Base-by-base conservation (phyloP, 1,140 invertebrate genomes). In the Babylonia areolata region DNA sequence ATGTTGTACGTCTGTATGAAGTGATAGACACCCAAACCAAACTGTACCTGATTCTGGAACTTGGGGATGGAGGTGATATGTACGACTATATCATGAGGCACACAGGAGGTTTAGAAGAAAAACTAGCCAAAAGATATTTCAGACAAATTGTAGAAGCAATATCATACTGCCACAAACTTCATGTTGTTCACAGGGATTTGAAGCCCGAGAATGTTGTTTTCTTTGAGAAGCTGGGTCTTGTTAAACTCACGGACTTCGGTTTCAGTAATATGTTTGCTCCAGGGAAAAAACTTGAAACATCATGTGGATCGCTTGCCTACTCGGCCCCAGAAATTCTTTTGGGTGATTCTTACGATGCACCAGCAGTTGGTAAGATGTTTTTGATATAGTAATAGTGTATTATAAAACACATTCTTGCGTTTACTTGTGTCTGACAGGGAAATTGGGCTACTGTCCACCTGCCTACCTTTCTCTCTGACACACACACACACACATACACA, bases 171-270 rank as follows among this genome's bases (percentile, higher is more conserved):
- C 99, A 99, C 95, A 97, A 97, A 94, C 95, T 98, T 42, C 97
- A 98, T 93, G 97, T 98, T 28, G 97, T 98, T 35, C 97, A 98
- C 94, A 96, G 99, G 87, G 99, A 99, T 95, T 95, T 99, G 85
- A 99, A 99, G 95, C 99, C 99, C 31, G 99, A 99, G 95, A 99
- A 99, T 95, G 98, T 99, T 77, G 98, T 99, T 3, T 99, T 99
- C 95, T 99, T 99, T 94, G 97, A 99, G 95, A 99, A 98, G 95
- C 95, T 98, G 86, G 98, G 98, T 78, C 96, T 98, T 92, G 99
- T 99, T 3, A 99, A 99, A 95, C 95, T 99, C 84, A 99, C 99
- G 80, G 99, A 99, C 95, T 99, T 99, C 95, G 99, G 99, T 58
- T 99, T 99, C 95, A 99, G 98, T 94, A 96, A 96, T 92, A 95